These are phyloP conservation scores for Drosophila micromelanica DNA, from an alignment of 1,140 invertebrate species.

Conservation along the genomic window DNA sequence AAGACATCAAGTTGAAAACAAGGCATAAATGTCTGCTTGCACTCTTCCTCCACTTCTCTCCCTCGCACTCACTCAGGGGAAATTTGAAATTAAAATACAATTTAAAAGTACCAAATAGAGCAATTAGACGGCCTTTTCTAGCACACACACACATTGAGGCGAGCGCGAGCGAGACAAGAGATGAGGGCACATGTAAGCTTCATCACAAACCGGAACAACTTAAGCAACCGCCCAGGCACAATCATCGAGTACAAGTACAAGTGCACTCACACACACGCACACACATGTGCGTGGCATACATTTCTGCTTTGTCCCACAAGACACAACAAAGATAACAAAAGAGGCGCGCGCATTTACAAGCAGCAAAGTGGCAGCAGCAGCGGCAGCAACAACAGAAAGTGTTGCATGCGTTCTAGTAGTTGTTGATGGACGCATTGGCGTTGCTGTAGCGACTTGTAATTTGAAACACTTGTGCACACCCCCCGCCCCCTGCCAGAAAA, in stretches of 20 bases:
- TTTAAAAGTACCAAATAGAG: constrained; percentile 77
- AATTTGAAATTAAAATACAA: constrained; percentile 79
- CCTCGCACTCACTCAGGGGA: background rate
- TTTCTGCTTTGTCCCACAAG: constrained; percentile 6
- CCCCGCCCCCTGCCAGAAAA: background rate
- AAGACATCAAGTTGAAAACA: constrained; percentile 12
- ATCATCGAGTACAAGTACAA: constrained; percentile 39
- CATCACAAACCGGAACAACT: constrained; percentile 55
- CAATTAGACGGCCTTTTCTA: constrained; percentile 69
- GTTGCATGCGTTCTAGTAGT: constrained; percentile 34
- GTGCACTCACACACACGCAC: constrained; percentile 20
- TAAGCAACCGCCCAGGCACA: constrained; percentile 41
- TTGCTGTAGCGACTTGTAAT: constrained; percentile 64
- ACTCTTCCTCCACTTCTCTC: background rate
- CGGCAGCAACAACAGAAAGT: constrained; percentile 42
- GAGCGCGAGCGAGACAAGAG: background rate
- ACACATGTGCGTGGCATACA: constrained; percentile 15
- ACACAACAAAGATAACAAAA: constrained; percentile 58
- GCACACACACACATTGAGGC: constrained; percentile 13
- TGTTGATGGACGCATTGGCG: constrained; percentile 48
- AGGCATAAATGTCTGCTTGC: constrained; percentile 20
- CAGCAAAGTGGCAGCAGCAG: constrained; percentile 46
- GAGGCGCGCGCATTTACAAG: constrained; percentile 58
- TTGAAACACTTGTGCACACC: constrained; percentile 77
- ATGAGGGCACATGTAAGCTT: constrained; percentile 45